A percentile compares a stretch with the other conserved stretches of the same genome.
Conservation (phyloP, 2,113 vertebrate species). For the Cepphus grylle region DNA sequence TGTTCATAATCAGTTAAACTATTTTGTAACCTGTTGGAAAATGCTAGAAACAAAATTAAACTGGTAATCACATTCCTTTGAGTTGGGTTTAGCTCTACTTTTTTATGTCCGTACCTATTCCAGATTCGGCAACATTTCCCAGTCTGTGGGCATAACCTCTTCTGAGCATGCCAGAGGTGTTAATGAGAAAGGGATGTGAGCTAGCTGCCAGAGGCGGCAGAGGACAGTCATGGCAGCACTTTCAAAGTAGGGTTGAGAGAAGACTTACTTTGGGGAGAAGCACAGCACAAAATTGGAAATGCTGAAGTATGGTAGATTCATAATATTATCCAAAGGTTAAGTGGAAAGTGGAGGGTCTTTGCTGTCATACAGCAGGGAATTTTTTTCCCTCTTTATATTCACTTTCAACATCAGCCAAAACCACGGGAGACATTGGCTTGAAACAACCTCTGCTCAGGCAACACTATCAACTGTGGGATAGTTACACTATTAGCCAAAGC, state of each 20-base stretch:
- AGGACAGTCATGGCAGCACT: background rate
- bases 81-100: background rate
- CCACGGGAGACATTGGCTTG: background rate
- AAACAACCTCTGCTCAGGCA: background rate
- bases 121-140: background rate
- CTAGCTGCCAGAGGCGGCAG: background rate
- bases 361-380: background rate
- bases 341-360: background rate
- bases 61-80: background rate
- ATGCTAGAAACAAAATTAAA: background rate
- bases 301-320: background rate
- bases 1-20: background rate
- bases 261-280: background rate
- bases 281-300: background rate
- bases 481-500: background rate
- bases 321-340: background rate
- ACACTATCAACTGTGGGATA: background rate
- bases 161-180: background rate
- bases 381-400: background rate
- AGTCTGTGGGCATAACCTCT: background rate
- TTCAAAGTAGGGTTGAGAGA: background rate
- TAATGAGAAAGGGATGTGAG: background rate
- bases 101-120: background rate
- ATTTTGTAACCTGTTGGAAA: background rate
- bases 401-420: background rate